Evolutionary conservation across 2,888 invertebrate species (phyloP), one percentile per base, ranked within the genome.

Genomic region (Bugula neritina): DNA sequence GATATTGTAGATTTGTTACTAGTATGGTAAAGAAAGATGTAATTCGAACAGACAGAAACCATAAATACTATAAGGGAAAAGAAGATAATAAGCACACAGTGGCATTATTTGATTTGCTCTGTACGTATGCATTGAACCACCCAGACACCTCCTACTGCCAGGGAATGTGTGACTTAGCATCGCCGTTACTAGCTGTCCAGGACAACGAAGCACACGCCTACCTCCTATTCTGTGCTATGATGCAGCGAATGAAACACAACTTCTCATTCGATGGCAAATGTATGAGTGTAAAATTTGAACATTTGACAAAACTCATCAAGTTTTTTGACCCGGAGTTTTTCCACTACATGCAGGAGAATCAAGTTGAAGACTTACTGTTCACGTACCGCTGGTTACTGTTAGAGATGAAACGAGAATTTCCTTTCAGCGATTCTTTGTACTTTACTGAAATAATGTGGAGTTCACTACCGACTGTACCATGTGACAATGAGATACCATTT

Each of bases 381-480:
- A 95, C 95, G 85, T 98, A 97, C 83, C 91, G 97, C 63, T 98
- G 97, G 98, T 86, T 98, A 2, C 86, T 98, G 35, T 84, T 98
- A n/a, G 97, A 97, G 86, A 90, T 97, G 90, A 98, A 98, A 84
- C 88, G 98, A 0, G 98, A 98, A 85, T 98, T 98, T 83, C 93
- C 94, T 0, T 93, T 98, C 81, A 95, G 96, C 71, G 96, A 97
- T 84, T 93, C 95, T 0, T 87, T 97, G 72, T 88, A 92, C 76
- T 94, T 97, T 93, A 86, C 96, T 71, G 97, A 98, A 86, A 94
- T 97, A 0, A 87, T 95, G 74, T 98, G 97, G 97, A 93, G 94
- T 71, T 94, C 95, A 0, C 85, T 97, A 27, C 93, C 94, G 0
- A 90, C 92, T 1, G 77, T 79, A 57, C 83, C 83, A 2, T 31